These are phyloP conservation scores for Doris montereyensis DNA, from an alignment of 2,888 invertebrate genomes.

Conservation along the genomic window DNA sequence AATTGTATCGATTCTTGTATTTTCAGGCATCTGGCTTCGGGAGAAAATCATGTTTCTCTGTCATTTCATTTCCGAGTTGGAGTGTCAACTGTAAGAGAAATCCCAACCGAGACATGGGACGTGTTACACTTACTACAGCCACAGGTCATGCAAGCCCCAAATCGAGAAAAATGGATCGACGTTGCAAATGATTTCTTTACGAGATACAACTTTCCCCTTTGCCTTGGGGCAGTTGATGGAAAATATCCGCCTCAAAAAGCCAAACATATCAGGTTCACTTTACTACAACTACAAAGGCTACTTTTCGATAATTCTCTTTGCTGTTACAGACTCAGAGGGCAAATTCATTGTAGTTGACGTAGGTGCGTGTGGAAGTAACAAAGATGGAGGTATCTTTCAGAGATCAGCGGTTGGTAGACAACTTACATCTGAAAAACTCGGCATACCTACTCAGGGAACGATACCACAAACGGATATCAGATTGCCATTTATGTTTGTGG, in stretches of 20 bases:
- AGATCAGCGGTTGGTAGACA: slow-evolving; percentile 11
- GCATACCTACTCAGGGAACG: slow-evolving; percentile 6
- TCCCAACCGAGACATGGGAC: slow-evolving; percentile 10
- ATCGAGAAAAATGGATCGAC: slow-evolving; percentile 8
- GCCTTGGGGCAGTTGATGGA: slow-evolving; percentile 35
- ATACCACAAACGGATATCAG: slow-evolving; percentile 23
- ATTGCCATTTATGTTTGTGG: slow-evolving; percentile 9
- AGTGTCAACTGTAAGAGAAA: slow-evolving; percentile 22
- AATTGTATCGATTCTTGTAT: neutral
- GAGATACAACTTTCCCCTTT: slow-evolving; percentile 30
- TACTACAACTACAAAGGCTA: slow-evolving; percentile 43
- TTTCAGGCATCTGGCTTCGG: slow-evolving; percentile 14
- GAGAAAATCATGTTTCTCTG: slow-evolving; percentile 15
- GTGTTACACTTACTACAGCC: neutral
- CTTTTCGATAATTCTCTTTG: slow-evolving; percentile 30
- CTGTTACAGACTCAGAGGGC: slow-evolving; percentile 34
- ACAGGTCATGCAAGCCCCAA: slow-evolving; percentile 1
- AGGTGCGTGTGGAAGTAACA: slow-evolving; percentile 22
- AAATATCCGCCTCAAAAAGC: slow-evolving; percentile 24
- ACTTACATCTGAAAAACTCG: slow-evolving; percentile 10
- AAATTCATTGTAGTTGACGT: slow-evolving; percentile 37
- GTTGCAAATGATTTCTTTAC: slow-evolving; percentile 10
- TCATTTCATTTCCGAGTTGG: slow-evolving; percentile 23
- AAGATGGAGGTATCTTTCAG: neutral
- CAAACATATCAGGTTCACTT: slow-evolving; percentile 26